phyloP scores from a whole-genome alignment of 2,797 vertebrate genomes.

The Rhincodon typus region DNA sequence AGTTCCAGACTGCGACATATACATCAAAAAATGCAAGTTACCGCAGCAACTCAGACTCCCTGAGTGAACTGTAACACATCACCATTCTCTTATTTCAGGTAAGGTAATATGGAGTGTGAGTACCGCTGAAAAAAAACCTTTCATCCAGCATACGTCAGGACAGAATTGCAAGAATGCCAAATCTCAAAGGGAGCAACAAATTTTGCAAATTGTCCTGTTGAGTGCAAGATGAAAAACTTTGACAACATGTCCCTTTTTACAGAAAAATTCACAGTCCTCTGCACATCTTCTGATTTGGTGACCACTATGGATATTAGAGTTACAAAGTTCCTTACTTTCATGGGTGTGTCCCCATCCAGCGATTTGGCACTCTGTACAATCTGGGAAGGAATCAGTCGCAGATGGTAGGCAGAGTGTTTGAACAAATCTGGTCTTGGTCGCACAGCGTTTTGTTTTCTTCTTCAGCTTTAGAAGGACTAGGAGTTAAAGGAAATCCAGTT shows the following conservation, averaged over 20 bases:
- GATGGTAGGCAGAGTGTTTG: slow-evolving; percentile 83
- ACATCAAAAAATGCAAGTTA: neutral
- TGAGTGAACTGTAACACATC: neutral
- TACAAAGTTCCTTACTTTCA: slow-evolving; percentile 66
- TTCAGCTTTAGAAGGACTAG: slow-evolving; percentile 82
- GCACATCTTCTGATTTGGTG: neutral
- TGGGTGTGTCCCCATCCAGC: slow-evolving; percentile 81
- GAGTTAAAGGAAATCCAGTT: slow-evolving; percentile 12
- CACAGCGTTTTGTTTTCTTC: slow-evolving; percentile 73
- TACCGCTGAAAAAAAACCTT: no score
- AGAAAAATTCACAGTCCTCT: no score
- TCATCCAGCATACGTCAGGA: no score
- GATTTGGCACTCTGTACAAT: slow-evolving; percentile 71
- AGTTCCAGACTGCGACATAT: no score
- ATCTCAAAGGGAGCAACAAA: no score
- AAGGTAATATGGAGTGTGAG: no score
- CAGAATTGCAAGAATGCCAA: no score
- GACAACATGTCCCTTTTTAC: no score
- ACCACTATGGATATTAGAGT: neutral
- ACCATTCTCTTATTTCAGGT: no score
- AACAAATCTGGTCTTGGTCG: slow-evolving; percentile 71
- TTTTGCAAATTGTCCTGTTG: no score
- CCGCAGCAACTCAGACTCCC: no score
- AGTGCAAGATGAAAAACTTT: no score
- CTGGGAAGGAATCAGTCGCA: slow-evolving; percentile 57